Base-by-base conservation (phyloP, 1,140 invertebrate genomes). In the Orius laevigatus region DNA sequence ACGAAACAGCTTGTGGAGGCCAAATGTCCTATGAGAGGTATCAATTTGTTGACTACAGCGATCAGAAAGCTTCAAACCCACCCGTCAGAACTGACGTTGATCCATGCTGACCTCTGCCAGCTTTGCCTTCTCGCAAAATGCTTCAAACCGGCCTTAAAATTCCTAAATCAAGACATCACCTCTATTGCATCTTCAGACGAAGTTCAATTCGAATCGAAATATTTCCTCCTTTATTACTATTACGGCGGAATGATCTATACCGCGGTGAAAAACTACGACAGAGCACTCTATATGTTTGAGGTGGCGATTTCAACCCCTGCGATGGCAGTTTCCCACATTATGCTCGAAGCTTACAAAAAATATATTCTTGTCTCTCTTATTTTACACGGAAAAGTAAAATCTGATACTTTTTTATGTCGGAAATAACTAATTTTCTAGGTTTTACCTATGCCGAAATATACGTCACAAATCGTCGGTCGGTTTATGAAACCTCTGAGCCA, bases 211-310 rank as follows among this genome's bases (percentile, higher is more conserved):
- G 88, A 94, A 63, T 77, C 85, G 1, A 91, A 92, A 70, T 81
- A 90, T 65, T 94, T 94, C 62, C 69, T 97, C 34, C 68, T 91
- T 0, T 97, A 93, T 63, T 96, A 89, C 62, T 97, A 97, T 64
- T 97, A 97, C 66, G 92, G 91, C 41, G 93, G 92, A 43, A 92
- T 96, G 84, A 92, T 95, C 55, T 95, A 93, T 60, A 78, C 88
- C 46, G 85, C 84, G 14, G 63, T 95, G 41, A 94, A 94, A 62
- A 88, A 94, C 59, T 93, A 84, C 62, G 84, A 91, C 48, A 72
- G 87, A 60, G 88, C 92, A 16, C 67, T 95, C 34, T 95, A 92
- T 63, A 94, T 91, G 63, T 93, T 90, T 68, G 91, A 96, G 77
- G 86, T 93, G 39, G 88, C 82, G 52, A 78, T 95, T 40, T 92